phyloP scores from a whole-genome alignment of 2,888 invertebrate genomes.

The Parnassius glacialis region DNA sequence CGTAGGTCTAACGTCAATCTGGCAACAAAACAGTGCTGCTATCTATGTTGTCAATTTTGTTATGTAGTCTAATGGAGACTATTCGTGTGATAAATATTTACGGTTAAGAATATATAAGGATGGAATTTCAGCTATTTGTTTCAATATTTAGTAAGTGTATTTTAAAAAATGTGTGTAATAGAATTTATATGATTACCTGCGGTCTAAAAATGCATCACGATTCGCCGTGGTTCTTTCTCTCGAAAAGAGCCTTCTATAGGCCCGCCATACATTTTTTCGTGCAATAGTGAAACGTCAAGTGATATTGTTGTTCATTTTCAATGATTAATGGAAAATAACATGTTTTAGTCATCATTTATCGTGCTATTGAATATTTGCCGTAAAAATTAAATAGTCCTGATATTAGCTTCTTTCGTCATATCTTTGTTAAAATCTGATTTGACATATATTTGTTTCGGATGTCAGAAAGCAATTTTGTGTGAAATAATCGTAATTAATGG shows the following conservation, averaged over 20 bases:
- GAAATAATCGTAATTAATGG: conserved; percentile 32
- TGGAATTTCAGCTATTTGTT: conserved; percentile 49
- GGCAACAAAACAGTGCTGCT: conserved; percentile 85
- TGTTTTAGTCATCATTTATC: conserved; percentile 28
- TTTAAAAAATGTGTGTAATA: conserved; percentile 31
- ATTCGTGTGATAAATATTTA: conserved; percentile 83
- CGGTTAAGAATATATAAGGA: conserved; percentile 66
- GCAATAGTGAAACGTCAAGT: conserved; percentile 77
- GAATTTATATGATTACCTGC: conserved; percentile 7
- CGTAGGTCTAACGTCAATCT: conserved; percentile 79
- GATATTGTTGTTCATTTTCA: conserved; percentile 56
- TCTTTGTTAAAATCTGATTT: conserved; percentile 27
- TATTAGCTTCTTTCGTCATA: conserved; percentile 14
- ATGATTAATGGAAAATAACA: conserved; percentile 36
- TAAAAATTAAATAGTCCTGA: conserved; percentile 22
- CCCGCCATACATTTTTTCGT: conserved; percentile 77
- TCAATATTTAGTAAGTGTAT: conserved; percentile 47
- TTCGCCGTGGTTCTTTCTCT: conserved; percentile 33
- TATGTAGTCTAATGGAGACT: conserved; percentile 83
- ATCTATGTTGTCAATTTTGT: conserved; percentile 90
- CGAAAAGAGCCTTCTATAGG: conserved; percentile 45
- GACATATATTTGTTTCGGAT: conserved; percentile 52
- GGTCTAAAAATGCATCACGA: conserved; percentile 16
- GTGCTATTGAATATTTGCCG: conserved; percentile 30
- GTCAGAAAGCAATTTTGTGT: conserved; percentile 45